These are phyloP conservation scores for Andrena cerasifolii DNA, from an alignment of 1,140 invertebrate species.

Conservation along the genomic window DNA sequence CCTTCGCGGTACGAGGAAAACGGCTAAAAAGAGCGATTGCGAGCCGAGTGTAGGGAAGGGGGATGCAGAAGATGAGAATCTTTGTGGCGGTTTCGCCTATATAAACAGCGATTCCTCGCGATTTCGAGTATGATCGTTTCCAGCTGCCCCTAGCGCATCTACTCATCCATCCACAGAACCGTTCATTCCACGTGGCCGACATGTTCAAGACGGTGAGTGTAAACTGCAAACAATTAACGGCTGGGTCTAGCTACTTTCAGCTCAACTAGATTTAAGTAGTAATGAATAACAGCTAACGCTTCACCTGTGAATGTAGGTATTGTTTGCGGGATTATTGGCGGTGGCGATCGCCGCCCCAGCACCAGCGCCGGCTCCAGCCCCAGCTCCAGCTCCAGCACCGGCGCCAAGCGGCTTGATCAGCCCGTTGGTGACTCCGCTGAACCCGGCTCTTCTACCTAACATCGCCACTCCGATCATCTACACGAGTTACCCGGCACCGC, in stretches of 20 bases:
- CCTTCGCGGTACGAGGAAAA: slow-evolving; percentile 46
- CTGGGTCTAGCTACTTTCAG: too few species aligned
- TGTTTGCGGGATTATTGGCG: slow-evolving; percentile 64
- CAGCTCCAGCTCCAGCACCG: slow-evolving; percentile 46
- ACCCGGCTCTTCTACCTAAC: slow-evolving; percentile 31
- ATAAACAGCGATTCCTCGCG: slow-evolving; percentile 51
- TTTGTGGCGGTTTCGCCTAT: slow-evolving; percentile 52
- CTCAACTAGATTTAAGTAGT: too few species aligned
- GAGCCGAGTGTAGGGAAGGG: slow-evolving; percentile 5
- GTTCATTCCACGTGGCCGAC: slow-evolving; percentile 23
- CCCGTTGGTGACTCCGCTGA: slow-evolving; percentile 41
- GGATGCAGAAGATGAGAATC: slow-evolving; percentile 38
- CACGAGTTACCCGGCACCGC: slow-evolving; percentile 46
- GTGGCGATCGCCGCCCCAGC: slow-evolving; percentile 63
- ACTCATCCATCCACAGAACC: too few species aligned
- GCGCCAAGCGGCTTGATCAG: neutral
- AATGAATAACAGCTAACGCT: too few species aligned
- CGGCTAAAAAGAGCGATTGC: slow-evolving; percentile 25
- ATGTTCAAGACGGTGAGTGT: slow-evolving; percentile 74
- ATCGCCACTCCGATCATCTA: slow-evolving; percentile 59
- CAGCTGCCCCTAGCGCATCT: slow-evolving; percentile 45
- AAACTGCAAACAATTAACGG: too few species aligned
- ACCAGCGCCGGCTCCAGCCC: slow-evolving; percentile 31
- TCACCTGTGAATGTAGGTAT: slow-evolving; percentile 47
- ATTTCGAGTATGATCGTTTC: slow-evolving; percentile 55